These are phyloP conservation scores for Plagiodera versicolora DNA, from an alignment of 2,888 invertebrate genomes.

Conservation along the genomic window DNA sequence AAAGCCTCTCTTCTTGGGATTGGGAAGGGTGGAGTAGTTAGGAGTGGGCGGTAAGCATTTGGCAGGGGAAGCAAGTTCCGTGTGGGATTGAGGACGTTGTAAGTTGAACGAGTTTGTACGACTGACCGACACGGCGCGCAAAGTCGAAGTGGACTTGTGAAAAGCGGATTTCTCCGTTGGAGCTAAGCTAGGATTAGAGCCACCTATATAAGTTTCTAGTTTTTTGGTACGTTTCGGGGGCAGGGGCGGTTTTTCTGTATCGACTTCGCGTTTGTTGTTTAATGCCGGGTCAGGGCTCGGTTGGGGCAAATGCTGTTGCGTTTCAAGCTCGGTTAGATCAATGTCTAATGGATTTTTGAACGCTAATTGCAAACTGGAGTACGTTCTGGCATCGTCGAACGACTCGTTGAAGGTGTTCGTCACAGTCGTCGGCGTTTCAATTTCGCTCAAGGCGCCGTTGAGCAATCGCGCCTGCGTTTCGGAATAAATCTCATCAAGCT, in stretches of 20 bases:
- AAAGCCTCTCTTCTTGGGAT: conserved; percentile 64
- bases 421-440: conserved; percentile 31
- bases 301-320: too few species aligned
- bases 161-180: conserved; percentile 32
- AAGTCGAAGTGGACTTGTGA: too few species aligned
- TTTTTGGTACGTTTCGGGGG: conserved; percentile 79
- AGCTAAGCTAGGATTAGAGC: conserved; percentile 38
- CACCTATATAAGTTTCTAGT: conserved; percentile 52
- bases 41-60: conserved; percentile 55
- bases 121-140: too few species aligned
- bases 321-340: conserved; percentile 50
- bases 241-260: conserved; percentile 65
- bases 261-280: conserved; percentile 56
- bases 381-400: conserved; percentile 78
- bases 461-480: conserved; percentile 67
- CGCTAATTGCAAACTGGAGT: conserved; percentile 82
- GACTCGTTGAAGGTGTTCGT: conserved; percentile 57
- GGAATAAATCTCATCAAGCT: conserved; percentile 79
- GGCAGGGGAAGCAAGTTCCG: conserved; percentile 44
- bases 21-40: conserved; percentile 52
- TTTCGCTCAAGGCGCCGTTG: conserved; percentile 28
- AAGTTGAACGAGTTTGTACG: conserved; percentile 38
- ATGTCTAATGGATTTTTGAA: conserved; percentile 80
- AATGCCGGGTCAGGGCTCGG: conserved; percentile 47
- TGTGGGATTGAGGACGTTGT: conserved; percentile 47